These are phyloP conservation scores for Ivindomyrus marchei DNA, from an alignment of 2,113 vertebrate genomes.

Conservation along the genomic window DNA sequence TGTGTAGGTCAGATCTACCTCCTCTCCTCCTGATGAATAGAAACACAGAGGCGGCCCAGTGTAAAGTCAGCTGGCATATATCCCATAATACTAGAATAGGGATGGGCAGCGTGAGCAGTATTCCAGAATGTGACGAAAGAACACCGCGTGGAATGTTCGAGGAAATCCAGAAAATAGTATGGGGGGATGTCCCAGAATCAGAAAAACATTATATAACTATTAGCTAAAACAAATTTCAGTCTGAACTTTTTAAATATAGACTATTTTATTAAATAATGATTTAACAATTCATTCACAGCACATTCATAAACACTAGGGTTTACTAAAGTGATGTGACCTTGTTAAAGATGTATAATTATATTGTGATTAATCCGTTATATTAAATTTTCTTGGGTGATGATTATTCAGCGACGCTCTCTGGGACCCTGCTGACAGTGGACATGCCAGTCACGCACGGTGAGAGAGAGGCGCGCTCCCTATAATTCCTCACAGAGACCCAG, in stretches of 20 bases:
- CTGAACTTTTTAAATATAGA: not conserved
- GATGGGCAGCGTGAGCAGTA: not conserved
- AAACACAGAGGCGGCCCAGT: not conserved
- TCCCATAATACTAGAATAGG: not conserved
- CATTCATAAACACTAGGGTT: not conserved
- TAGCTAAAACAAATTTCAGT: not conserved
- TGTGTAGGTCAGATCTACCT: not conserved
- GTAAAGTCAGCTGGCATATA: not conserved
- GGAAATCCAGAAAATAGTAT: not conserved
- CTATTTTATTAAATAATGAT: not conserved
- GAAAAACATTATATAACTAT: not conserved
- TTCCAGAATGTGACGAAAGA: not conserved
- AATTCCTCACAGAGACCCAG: not conserved
- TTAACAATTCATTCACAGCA: not conserved
- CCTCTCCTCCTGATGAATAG: not conserved
- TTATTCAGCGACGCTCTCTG: not conserved
- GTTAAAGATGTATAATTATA: constrained; percentile 22
- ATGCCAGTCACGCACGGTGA: not conserved
- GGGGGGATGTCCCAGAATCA: not conserved
- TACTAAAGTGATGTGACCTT: constrained; percentile 32
- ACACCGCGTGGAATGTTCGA: not conserved
- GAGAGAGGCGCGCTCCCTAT: not conserved
- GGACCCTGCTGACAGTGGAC: not conserved
- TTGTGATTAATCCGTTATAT: constrained; percentile 7
- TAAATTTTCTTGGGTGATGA: not conserved